Conservation (phyloP, 2,797 vertebrate genomes). For the Chelmon rostratus region DNA sequence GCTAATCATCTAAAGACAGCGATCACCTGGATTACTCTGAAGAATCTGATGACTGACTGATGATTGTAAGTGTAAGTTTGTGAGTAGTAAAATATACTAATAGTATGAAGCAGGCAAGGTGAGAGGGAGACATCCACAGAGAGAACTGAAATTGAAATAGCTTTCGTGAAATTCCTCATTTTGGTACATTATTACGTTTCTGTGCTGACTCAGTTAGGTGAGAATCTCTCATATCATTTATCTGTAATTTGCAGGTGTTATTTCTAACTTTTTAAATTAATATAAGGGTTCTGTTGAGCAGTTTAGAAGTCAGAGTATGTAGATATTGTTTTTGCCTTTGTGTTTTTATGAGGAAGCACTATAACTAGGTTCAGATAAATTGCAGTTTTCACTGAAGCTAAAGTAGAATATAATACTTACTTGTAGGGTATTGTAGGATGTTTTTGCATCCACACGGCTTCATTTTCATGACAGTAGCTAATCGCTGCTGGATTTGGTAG, state of each 20-base stretch:
- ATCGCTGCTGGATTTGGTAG: no score
- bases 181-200: conserved; percentile 13
- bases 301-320: not conserved
- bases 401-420: no score
- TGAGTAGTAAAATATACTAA: no score
- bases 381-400: no score
- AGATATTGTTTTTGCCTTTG: not conserved
- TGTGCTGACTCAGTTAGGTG: conserved; percentile 5
- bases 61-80: no score
- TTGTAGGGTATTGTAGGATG: no score
- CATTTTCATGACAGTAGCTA: no score
- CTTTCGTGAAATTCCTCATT: conserved; percentile 16
- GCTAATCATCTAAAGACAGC: no score
- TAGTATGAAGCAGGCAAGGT: conserved; percentile 4
- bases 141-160: conserved; percentile 24
- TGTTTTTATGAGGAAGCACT: not conserved
- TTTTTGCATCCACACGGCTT: no score
- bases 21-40: no score
- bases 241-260: conserved; percentile 11
- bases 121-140: conserved; percentile 18
- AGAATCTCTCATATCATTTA: conserved; percentile 1
- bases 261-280: conserved; percentile 10
- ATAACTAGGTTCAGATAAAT: no score
- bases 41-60: no score
- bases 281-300: not conserved